A percentile compares a stretch with the other conserved stretches of the same genome.
phyloP scores from a whole-genome alignment of 2,113 vertebrate genomes.

The Sclerurus mexicanus region DNA sequence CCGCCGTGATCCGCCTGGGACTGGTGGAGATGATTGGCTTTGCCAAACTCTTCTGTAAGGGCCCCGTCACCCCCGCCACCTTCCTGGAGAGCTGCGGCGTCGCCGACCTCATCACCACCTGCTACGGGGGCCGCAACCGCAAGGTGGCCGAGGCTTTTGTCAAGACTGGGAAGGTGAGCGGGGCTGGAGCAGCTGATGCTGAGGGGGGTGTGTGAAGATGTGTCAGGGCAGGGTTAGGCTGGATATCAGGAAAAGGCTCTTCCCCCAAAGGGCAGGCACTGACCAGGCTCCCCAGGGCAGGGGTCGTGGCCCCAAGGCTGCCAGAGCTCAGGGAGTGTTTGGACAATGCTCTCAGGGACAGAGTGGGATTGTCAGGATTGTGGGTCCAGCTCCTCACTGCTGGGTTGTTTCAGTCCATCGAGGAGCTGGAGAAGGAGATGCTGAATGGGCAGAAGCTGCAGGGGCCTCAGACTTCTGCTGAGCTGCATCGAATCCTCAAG shows the following conservation, averaged over 20 bases:
- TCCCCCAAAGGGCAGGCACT: neutral
- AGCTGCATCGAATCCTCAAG: constrained; percentile 87
- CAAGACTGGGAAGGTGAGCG: constrained; percentile 88
- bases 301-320: neutral
- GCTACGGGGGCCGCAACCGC: constrained; percentile 94
- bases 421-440: constrained; percentile 94
- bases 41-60: constrained; percentile 87
- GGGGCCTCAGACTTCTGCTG: constrained; percentile 90
- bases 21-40: constrained; percentile 98
- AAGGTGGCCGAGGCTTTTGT: constrained; percentile 92
- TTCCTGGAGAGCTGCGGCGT: constrained; percentile 97
- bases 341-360: neutral
- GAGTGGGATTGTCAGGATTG: neutral
- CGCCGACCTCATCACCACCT: constrained; percentile 96
- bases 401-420: constrained; percentile 81
- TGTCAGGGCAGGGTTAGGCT: neutral
- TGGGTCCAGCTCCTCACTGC: neutral
- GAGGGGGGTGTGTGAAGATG: neutral
- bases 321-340: neutral
- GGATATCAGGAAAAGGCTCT: neutral
- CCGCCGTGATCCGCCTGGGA: constrained; percentile 93
- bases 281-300: neutral
- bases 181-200: neutral
- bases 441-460: constrained; percentile 97
- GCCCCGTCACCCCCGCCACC: constrained; percentile 80